Evolutionary conservation across 2,797 vertebrate species (phyloP).

Genomic region (Pangasius sanitwongsei): DNA sequence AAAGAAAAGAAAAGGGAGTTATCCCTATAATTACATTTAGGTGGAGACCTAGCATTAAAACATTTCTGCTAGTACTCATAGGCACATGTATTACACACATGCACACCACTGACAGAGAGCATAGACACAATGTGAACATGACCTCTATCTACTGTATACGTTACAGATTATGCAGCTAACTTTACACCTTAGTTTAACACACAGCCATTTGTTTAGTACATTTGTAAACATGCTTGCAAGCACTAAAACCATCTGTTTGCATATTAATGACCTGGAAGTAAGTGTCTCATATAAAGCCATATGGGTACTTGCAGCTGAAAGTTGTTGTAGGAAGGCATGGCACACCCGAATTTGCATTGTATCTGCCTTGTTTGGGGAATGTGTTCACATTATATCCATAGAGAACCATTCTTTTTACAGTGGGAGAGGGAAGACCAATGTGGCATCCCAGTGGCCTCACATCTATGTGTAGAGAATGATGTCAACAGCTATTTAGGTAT

Average conservation of each 20-base stretch:
- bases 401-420: background rate
- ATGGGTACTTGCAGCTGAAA: background rate
- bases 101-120: background rate
- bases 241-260: background rate
- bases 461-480: background rate
- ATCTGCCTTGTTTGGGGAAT: background rate
- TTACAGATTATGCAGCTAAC: background rate
- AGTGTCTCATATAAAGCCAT: background rate
- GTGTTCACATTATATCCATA: background rate
- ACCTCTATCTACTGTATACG: background rate
- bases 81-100: background rate
- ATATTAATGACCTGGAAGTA: background rate
- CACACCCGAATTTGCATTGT: background rate
- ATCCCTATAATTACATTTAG: conserved; percentile 28
- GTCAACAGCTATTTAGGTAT: background rate
- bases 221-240: background rate
- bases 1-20: background rate
- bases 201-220: background rate
- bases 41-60: conserved; percentile 24
- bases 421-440: background rate
- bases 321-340: background rate
- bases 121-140: background rate
- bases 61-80: background rate
- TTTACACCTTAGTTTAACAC: background rate
- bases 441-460: background rate